Percentiles rank a stretch among this genome's conserved stretches.
These are phyloP conservation scores for Syngnathus typhle DNA, from an alignment of 2,113 vertebrate genomes.

Conservation along the genomic window DNA sequence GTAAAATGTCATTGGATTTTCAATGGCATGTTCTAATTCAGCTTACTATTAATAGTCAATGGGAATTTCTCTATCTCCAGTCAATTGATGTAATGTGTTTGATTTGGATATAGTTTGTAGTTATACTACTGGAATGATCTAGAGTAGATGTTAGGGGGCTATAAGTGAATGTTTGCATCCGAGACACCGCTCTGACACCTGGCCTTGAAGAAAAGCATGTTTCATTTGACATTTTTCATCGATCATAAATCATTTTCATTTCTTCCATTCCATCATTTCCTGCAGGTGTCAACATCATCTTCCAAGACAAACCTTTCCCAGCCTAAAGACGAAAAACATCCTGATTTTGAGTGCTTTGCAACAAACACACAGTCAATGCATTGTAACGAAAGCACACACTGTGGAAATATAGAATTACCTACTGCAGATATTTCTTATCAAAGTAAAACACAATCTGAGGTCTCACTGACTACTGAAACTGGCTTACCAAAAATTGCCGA, in stretches of 20 bases:
- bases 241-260: slow-evolving; percentile 29
- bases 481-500: not conserved
- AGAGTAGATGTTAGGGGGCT: slow-evolving; percentile 15
- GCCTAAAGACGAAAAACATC: slow-evolving; percentile 33
- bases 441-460: slow-evolving; percentile 32
- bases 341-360: slow-evolving; percentile 29
- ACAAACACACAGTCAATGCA: slow-evolving; percentile 1
- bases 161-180: slow-evolving; percentile 38
- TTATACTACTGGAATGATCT: slow-evolving; percentile 1
- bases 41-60: not conserved
- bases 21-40: slow-evolving; percentile 2
- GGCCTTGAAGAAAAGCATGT: slow-evolving; percentile 34
- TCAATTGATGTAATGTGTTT: slow-evolving; percentile 5
- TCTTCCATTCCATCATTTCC: slow-evolving; percentile 58
- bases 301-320: slow-evolving; percentile 52
- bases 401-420: slow-evolving; percentile 28
- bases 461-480: slow-evolving; percentile 9
- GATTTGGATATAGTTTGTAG: slow-evolving; percentile 4
- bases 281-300: slow-evolving; percentile 58
- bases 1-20: not conserved
- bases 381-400: slow-evolving; percentile 15
- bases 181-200: not conserved
- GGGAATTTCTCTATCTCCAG: not conserved
- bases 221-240: slow-evolving; percentile 25
- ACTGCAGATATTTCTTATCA: slow-evolving; percentile 24